Evolutionary conservation across 2,888 invertebrate genomes (phyloP).

Genomic region (Drosophila flavopinicola): DNA sequence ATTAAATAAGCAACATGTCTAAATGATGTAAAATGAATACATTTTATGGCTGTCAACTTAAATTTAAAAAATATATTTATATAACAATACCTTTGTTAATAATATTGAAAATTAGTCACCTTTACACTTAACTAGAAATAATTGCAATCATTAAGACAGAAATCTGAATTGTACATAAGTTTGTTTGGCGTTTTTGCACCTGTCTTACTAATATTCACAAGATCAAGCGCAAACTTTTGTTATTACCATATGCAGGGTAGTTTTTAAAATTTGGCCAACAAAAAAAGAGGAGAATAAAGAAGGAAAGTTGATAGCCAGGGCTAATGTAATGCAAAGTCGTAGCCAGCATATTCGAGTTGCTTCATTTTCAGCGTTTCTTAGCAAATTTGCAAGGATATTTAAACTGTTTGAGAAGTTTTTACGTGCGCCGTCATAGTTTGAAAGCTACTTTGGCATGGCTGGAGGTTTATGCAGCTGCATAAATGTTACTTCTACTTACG

Average conservation of each 20-base stretch:
- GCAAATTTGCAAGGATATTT: slow-evolving; percentile 72
- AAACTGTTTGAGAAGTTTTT: slow-evolving; percentile 64
- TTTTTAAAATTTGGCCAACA: slow-evolving; percentile 9
- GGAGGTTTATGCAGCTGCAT: slow-evolving; percentile 74
- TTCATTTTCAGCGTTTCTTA: slow-evolving; percentile 50
- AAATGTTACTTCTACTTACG: slow-evolving; percentile 78
- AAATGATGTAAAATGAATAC: too few relatives aligned
- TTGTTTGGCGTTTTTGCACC: too few relatives aligned
- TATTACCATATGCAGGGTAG: slow-evolving; percentile 47
- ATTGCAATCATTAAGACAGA: too few relatives aligned
- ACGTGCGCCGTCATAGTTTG: slow-evolving; percentile 75
- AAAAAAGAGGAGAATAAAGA: too few relatives aligned
- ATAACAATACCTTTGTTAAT: too few relatives aligned
- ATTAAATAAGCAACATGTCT: too few relatives aligned
- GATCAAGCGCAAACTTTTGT: slow-evolving; percentile 33
- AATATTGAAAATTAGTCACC: too few relatives aligned
- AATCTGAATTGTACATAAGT: too few relatives aligned
- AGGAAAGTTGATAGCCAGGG: slow-evolving; percentile 11
- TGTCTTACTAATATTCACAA: slow-evolving; percentile 10
- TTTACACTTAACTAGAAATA: too few relatives aligned
- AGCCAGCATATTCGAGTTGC: slow-evolving; percentile 29
- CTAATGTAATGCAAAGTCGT: slow-evolving; percentile 51
- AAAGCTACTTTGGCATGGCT: slow-evolving; percentile 69
- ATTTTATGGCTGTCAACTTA: too few relatives aligned
- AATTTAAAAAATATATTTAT: too few relatives aligned